Percentiles rank a stretch among this genome's conserved stretches.
These are phyloP conservation scores for Pelodiscus sinensis DNA, from an alignment of 2,113 vertebrate genomes.

Conservation along the genomic window DNA sequence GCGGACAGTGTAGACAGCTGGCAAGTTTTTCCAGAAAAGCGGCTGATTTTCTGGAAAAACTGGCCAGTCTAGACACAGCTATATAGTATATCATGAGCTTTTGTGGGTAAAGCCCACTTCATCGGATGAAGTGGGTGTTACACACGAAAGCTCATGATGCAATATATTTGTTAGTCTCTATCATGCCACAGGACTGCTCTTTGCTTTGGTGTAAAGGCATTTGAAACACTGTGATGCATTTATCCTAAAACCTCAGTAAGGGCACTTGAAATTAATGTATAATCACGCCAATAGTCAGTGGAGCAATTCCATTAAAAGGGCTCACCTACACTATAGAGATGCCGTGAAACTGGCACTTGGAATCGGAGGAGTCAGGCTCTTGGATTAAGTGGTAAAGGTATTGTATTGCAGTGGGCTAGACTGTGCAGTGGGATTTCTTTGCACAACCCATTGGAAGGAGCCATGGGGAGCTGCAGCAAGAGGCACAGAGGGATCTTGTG, in stretches of 20 bases:
- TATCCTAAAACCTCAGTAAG: neutral
- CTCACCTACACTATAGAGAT: fast-evolving
- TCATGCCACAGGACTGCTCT: no score
- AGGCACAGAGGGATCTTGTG: neutral
- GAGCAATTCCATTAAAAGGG: neutral
- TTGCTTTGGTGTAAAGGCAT: neutral
- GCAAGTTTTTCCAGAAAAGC: no score
- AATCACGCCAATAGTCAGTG: neutral
- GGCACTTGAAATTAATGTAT: neutral
- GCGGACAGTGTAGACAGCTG: no score
- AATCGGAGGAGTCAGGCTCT: fast-evolving
- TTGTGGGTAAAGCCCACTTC: no score
- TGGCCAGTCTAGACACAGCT: no score
- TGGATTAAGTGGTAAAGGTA: neutral
- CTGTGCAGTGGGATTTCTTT: neutral
- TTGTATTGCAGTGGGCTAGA: neutral
- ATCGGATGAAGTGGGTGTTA: no score
- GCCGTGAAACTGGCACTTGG: neutral
- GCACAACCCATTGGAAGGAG: fast-evolving
- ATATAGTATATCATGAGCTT: no score
- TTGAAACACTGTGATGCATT: constrained; percentile 3
- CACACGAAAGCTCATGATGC: no score
- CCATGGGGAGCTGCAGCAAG: neutral
- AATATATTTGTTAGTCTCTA: no score
- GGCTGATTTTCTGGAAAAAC: no score